A percentile compares a stretch with the other conserved stretches of the same genome.
These are phyloP conservation scores for Neria commutata DNA, from an alignment of 2,888 invertebrate species.

Conservation along the genomic window DNA sequence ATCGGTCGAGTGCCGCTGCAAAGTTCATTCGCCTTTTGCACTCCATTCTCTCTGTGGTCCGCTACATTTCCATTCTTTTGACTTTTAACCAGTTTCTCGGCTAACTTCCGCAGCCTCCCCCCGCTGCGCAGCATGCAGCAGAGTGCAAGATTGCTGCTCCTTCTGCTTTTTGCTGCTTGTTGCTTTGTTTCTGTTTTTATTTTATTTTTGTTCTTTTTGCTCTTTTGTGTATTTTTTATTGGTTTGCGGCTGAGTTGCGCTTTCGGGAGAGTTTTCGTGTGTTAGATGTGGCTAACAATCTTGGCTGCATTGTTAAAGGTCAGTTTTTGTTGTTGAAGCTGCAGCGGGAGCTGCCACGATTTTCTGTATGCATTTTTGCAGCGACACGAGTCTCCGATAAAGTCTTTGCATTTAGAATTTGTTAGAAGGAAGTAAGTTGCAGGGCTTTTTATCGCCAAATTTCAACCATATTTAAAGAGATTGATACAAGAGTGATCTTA, in stretches of 20 bases:
- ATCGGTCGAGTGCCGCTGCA: conserved; percentile 38
- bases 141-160: background rate
- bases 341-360: too few species aligned
- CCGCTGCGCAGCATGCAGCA: too few species aligned
- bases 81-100: too few species aligned
- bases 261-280: background rate
- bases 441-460: too few species aligned
- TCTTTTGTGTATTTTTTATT: background rate
- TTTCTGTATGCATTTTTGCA: too few species aligned
- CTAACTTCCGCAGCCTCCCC: too few species aligned
- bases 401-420: too few species aligned
- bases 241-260: background rate
- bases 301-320: conserved; percentile 51
- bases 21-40: conserved; percentile 60
- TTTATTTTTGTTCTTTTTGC: background rate
- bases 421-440: too few species aligned
- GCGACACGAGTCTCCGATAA: too few species aligned
- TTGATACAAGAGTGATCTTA: too few species aligned
- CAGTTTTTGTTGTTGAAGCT: conserved; percentile 49
- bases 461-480: too few species aligned
- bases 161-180: background rate
- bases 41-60: conserved; percentile 44
- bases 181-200: conserved; percentile 9
- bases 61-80: background rate
- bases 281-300: conserved; percentile 22